Percentiles rank a stretch among this genome's conserved stretches.
phyloP scores from a whole-genome alignment of 2,888 invertebrate species.

The Ophraella communa region DNA sequence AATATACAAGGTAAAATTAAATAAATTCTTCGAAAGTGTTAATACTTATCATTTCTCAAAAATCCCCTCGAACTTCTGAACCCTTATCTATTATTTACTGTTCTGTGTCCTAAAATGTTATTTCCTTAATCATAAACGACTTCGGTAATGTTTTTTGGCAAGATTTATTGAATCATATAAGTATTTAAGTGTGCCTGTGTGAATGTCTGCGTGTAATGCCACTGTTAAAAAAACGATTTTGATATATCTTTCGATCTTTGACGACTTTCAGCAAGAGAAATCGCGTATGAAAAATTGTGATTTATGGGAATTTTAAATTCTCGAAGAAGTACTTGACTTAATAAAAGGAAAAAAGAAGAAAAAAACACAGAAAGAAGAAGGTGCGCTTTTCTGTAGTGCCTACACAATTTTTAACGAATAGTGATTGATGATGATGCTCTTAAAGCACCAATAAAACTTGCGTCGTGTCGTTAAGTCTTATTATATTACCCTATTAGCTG shows the following conservation, averaged over 20 bases:
- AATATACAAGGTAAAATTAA: too few species aligned
- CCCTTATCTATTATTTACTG: too few species aligned
- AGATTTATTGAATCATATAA: too few species aligned
- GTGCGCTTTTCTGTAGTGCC: not conserved
- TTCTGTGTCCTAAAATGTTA: too few species aligned
- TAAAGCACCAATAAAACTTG: not conserved
- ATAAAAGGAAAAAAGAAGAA: not conserved
- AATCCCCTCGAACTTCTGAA: too few species aligned
- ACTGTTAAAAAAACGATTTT: not conserved
- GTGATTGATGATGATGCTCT: not conserved
- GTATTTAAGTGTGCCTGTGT: too few species aligned
- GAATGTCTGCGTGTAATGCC: too few species aligned
- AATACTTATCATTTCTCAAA: too few species aligned
- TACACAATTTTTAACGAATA: not conserved
- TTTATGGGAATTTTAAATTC: not conserved
- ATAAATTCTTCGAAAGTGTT: too few species aligned
- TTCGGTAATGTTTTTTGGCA: too few species aligned
- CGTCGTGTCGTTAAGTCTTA: not conserved
- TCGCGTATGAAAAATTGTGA: not conserved
- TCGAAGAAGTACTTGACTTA: not conserved
- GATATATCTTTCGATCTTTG: not conserved
- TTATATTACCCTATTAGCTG: not conserved
- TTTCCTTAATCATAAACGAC: too few species aligned
- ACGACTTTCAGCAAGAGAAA: not conserved
- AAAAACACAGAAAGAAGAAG: not conserved